Evolutionary conservation across 2,888 invertebrate species (phyloP).

Genomic region (Drosophila ustulata): DNA sequence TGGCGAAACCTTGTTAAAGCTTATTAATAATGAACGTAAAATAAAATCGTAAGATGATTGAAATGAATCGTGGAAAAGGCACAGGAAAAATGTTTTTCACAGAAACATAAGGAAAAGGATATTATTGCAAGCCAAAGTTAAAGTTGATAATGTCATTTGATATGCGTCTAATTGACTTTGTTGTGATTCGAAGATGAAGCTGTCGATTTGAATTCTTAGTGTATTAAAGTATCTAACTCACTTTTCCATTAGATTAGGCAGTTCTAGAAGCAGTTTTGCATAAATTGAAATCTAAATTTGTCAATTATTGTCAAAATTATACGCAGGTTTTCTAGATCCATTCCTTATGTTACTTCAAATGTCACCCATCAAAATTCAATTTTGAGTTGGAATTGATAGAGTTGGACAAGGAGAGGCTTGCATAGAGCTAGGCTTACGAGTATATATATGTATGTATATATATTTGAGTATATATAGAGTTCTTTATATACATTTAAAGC

Average conservation of each 20-base stretch:
- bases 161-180: slow-evolving; percentile 74
- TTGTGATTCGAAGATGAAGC: slow-evolving; percentile 49
- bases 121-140: slow-evolving; percentile 24
- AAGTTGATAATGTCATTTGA: slow-evolving; percentile 47
- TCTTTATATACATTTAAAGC: slow-evolving; percentile 61
- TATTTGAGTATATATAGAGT: slow-evolving; percentile 31
- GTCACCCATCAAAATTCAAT: slow-evolving; percentile 64
- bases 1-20: slow-evolving; percentile 83
- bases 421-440: slow-evolving; percentile 49
- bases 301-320: slow-evolving; percentile 74
- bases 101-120: not conserved
- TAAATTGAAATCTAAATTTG: slow-evolving; percentile 44
- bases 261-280: slow-evolving; percentile 56
- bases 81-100: slow-evolving; percentile 63
- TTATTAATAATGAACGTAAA: slow-evolving; percentile 52
- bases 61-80: slow-evolving; percentile 71
- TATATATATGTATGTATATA: slow-evolving; percentile 40
- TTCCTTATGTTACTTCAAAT: slow-evolving; percentile 17
- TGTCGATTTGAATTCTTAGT: slow-evolving; percentile 54
- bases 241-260: slow-evolving; percentile 32
- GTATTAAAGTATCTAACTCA: slow-evolving; percentile 28
- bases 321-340: slow-evolving; percentile 51
- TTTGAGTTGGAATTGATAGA: slow-evolving; percentile 57
- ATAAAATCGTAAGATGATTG: slow-evolving; percentile 19
- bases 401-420: slow-evolving; percentile 24